These are phyloP conservation scores for Hormiphora californensis DNA, from an alignment of 37 sponge, comb jelly and placozoan species.

Conservation along the genomic window DNA sequence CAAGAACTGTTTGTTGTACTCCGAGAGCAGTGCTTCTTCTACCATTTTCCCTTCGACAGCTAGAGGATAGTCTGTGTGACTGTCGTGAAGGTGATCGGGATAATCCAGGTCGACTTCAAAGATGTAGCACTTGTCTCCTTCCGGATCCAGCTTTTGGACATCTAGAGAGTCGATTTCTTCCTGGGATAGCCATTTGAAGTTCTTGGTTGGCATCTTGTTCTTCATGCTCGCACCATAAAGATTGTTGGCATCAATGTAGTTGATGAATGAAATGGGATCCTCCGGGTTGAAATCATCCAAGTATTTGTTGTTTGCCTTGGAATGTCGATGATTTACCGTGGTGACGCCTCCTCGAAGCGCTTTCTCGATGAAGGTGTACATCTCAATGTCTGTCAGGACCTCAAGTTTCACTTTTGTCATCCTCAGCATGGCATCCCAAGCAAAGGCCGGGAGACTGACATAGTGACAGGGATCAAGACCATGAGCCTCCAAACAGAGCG, in stretches of 20 bases:
- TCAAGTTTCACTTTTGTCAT: not conserved
- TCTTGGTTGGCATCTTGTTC: not conserved
- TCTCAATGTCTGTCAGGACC: not conserved
- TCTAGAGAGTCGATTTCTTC: not conserved
- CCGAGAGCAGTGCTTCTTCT: not conserved
- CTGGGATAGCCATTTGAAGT: not conserved
- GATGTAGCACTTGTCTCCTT: conserved; percentile 2
- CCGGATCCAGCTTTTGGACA: not conserved
- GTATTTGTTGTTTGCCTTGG: not conserved
- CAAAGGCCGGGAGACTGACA: conserved; percentile 21
- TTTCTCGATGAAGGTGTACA: conserved; percentile 1
- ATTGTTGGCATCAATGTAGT: conserved; percentile 10
- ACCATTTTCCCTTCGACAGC: not conserved
- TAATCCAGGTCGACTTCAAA: conserved; percentile 9
- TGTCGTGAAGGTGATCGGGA: conserved; percentile 8
- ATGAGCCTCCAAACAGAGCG: too few relatives aligned
- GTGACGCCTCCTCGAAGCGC: not conserved
- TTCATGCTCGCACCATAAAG: conserved; percentile 15
- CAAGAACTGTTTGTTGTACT: not conserved
- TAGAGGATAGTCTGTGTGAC: conserved; percentile 21
- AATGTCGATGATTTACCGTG: conserved; percentile 20
- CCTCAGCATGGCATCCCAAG: conserved; percentile 53
- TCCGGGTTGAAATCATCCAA: not conserved
- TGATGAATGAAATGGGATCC: not conserved
- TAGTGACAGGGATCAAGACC: not conserved